Evolutionary conservation across 1,140 invertebrate species (phyloP).

Genomic region (Thalassaphorura encarpata): DNA sequence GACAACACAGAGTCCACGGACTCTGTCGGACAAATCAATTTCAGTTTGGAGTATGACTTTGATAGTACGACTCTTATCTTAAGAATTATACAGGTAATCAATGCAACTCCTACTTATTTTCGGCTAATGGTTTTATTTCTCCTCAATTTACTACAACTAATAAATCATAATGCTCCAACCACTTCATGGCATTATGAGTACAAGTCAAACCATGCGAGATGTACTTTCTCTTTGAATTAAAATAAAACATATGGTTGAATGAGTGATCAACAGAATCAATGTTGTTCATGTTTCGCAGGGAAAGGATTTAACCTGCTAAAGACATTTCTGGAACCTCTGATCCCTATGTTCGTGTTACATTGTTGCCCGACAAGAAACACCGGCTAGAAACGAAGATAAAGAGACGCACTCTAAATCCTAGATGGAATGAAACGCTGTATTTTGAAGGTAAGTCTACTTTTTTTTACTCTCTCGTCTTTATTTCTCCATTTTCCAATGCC

Average conservation of each 20-base stretch:
- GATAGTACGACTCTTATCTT: slow-evolving; percentile 86
- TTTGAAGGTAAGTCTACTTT: slow-evolving; percentile 65
- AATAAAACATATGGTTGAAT: neutral
- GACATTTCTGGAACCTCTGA: slow-evolving; percentile 89
- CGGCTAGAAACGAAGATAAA: slow-evolving; percentile 96
- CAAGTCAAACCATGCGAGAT: too few relatives aligned
- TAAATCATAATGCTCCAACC: too few relatives aligned
- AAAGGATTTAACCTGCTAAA: slow-evolving; percentile 86
- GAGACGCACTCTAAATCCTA: slow-evolving; percentile 82
- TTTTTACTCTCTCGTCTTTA: neutral
- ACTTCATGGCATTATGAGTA: too few relatives aligned
- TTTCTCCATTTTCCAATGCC: slow-evolving; percentile 76
- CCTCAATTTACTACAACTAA: too few relatives aligned
- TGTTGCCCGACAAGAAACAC: slow-evolving; percentile 91
- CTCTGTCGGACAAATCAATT: slow-evolving; percentile 88
- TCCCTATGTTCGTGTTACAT: slow-evolving; percentile 81
- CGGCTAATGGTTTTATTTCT: too few relatives aligned
- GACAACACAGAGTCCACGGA: slow-evolving; percentile 79
- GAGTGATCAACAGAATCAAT: neutral
- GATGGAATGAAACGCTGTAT: slow-evolving; percentile 97
- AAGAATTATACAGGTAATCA: slow-evolving; percentile 72
- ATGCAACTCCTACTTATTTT: too few relatives aligned
- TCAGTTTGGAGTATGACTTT: slow-evolving; percentile 90
- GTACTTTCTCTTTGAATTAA: neutral
- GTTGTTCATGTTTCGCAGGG: slow-evolving; percentile 44